Evolutionary conservation across 2,797 vertebrate genomes (phyloP).

Genomic region (Taeniopygia guttata): DNA sequence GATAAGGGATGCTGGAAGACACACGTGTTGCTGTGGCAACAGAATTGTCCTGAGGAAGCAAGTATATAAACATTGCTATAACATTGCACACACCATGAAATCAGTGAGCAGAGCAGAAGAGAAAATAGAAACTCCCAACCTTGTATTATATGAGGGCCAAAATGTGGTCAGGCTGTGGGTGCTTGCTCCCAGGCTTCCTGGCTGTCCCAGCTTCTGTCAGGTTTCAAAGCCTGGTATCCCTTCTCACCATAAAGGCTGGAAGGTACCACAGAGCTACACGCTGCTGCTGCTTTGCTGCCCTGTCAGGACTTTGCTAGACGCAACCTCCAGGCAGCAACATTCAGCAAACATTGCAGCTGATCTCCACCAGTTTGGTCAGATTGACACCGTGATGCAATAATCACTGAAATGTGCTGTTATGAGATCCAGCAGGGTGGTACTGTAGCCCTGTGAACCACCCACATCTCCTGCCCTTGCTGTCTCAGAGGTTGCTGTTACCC

Average conservation of each 20-base stretch:
- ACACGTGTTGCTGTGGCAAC: slow-evolving; percentile 77
- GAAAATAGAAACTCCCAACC: slow-evolving; percentile 71
- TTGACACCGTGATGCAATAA: neutral
- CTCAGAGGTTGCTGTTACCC: neutral
- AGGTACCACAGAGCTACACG: neutral
- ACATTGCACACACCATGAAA: slow-evolving; percentile 67
- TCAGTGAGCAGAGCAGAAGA: slow-evolving; percentile 69
- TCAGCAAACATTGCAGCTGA: neutral
- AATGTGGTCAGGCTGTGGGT: neutral
- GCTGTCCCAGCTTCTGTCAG: neutral
- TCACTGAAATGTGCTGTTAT: neutral
- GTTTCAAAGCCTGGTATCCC: neutral
- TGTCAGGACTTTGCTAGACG: neutral
- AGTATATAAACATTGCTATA: slow-evolving; percentile 75
- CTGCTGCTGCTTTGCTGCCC: neutral
- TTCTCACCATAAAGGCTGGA: neutral
- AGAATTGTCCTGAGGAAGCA: slow-evolving; percentile 73
- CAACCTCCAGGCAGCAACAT: neutral
- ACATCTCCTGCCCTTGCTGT: neutral
- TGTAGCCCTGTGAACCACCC: neutral
- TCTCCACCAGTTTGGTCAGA: neutral
- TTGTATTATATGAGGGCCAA: slow-evolving; percentile 63
- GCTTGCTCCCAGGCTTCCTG: neutral
- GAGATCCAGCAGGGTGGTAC: rapidly evolving
- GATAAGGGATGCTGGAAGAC: slow-evolving; percentile 56